Conservation (phyloP, 2,113 vertebrate genomes). For the Barnardius zonarius region DNA sequence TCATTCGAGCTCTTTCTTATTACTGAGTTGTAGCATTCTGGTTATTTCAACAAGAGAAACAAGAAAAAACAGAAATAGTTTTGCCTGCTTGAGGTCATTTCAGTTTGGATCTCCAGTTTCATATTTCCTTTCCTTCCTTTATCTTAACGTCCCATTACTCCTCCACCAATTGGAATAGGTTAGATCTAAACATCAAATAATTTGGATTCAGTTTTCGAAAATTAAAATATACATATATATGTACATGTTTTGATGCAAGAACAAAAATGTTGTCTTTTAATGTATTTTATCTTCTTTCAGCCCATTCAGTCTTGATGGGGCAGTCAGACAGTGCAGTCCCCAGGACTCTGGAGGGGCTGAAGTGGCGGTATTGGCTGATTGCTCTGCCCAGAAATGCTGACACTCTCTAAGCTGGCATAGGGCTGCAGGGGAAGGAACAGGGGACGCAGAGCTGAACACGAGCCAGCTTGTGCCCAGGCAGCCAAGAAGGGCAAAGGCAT, state of each 20-base stretch:
- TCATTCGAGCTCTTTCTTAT: neutral
- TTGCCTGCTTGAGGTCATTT: neutral
- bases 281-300: neutral
- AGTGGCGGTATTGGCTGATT: neutral
- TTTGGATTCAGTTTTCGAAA: neutral
- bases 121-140: neutral
- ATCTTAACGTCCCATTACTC: neutral
- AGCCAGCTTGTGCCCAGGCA: too few relatives aligned
- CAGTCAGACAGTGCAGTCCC: neutral
- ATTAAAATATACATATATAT: too few relatives aligned
- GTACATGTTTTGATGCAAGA: neutral
- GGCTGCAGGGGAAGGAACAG: neutral
- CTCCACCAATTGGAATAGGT: neutral
- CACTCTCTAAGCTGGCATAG: accelerated
- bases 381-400: neutral
- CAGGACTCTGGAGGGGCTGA: neutral
- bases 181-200: neutral
- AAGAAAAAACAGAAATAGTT: neutral
- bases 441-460: too few relatives aligned
- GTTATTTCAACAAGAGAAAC: neutral
- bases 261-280: neutral
- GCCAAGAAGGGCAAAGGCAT: too few relatives aligned
- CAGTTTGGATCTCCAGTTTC: neutral
- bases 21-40: neutral
- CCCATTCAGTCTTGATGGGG: neutral